These are phyloP conservation scores for Lacerta agilis DNA, from an alignment of 2,797 vertebrate genomes.

Conservation along the genomic window DNA sequence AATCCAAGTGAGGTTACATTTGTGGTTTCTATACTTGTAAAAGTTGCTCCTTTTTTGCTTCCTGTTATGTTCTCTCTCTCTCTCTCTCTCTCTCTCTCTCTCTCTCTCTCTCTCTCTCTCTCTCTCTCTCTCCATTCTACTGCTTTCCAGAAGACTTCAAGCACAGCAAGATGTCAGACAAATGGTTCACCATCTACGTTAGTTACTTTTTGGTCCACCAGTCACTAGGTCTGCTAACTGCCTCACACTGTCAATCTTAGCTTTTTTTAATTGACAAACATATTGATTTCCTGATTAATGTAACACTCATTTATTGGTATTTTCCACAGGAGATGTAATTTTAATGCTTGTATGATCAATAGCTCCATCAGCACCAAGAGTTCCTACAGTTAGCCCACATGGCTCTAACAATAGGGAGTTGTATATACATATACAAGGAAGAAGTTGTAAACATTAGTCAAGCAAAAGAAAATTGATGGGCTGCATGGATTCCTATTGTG, in stretches of 20 bases:
- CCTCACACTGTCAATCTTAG: slow-evolving; percentile 76
- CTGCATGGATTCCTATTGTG: slow-evolving; percentile 59
- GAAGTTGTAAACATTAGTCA: slow-evolving; percentile 72
- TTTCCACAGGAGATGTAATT: slow-evolving; percentile 88
- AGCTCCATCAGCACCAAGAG: slow-evolving; percentile 85
- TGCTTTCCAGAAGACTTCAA: slow-evolving; percentile 36
- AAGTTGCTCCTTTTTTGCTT: neutral
- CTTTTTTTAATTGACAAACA: slow-evolving; percentile 79
- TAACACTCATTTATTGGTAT: slow-evolving; percentile 84
- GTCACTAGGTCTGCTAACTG: slow-evolving; percentile 66
- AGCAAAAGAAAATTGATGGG: slow-evolving; percentile 68
- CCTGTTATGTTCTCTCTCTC: neutral
- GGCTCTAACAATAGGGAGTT: slow-evolving; percentile 61
- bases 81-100: neutral
- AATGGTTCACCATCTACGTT: slow-evolving; percentile 62
- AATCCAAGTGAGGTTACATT: slow-evolving; percentile 46
- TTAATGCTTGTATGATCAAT: slow-evolving; percentile 92
- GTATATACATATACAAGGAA: slow-evolving; percentile 67
- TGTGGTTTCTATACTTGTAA: neutral
- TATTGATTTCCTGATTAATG: slow-evolving; percentile 95
- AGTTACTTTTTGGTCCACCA: slow-evolving; percentile 68
- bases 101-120: neutral
- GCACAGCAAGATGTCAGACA: slow-evolving; percentile 64
- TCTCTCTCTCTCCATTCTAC: neutral
- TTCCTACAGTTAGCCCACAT: slow-evolving; percentile 81